These are phyloP conservation scores for Tenebrio molitor DNA, from an alignment of 1,140 invertebrate species.

Conservation along the genomic window DNA sequence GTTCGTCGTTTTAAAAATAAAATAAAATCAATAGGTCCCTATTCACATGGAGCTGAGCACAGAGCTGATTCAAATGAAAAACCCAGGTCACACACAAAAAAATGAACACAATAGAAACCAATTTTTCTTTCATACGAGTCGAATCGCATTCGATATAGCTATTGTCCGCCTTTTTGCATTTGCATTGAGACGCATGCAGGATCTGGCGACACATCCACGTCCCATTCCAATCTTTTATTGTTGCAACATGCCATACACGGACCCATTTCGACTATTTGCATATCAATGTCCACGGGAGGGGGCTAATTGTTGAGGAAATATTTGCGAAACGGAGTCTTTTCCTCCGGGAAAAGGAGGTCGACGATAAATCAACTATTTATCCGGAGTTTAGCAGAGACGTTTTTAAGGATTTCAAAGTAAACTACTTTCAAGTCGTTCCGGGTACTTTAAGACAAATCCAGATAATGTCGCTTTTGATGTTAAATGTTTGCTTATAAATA, in stretches of 20 bases:
- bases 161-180: conserved; percentile 31
- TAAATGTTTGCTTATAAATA: not conserved
- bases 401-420: not conserved
- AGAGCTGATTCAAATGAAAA: conserved; percentile 36
- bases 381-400: no score
- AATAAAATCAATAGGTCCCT: conserved; percentile 17
- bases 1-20: conserved; percentile 28
- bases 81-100: conserved; percentile 32
- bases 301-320: not conserved
- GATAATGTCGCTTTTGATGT: not conserved
- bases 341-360: not conserved
- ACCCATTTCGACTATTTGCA: not conserved
- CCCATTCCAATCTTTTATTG: not conserved
- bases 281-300: not conserved
- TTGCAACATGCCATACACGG: not conserved
- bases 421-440: not conserved
- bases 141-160: conserved; percentile 35
- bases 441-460: not conserved
- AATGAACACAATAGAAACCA: conserved; percentile 29
- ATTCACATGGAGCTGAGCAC: not conserved
- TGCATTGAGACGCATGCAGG: not conserved
- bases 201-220: not conserved
- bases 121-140: conserved; percentile 30
- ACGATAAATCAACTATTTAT: not conserved
- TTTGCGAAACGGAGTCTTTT: not conserved